Conservation (phyloP, 2,113 vertebrate genomes). For the Forbesichthys papilliferus region DNA sequence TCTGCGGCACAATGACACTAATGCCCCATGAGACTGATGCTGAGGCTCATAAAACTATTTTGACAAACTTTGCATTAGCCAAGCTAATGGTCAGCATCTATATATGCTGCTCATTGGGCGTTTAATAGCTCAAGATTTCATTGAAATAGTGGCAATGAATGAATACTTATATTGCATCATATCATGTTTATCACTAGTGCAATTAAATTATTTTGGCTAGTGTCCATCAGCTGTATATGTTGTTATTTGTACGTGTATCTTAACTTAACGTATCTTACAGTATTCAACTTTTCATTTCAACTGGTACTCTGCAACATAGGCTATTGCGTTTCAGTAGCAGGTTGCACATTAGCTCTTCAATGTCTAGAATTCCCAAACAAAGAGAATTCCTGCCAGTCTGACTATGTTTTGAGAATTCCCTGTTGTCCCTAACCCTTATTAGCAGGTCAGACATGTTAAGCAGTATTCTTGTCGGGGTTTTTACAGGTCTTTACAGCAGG, state of each 20-base stretch:
- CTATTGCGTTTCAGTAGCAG: too few relatives aligned
- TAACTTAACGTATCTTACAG: too few relatives aligned
- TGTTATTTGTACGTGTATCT: too few relatives aligned
- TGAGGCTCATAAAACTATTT: background rate
- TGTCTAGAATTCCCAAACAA: background rate
- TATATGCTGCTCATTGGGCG: background rate
- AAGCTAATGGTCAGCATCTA: background rate
- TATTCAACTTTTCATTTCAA: too few relatives aligned
- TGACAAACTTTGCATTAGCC: background rate
- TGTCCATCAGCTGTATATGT: too few relatives aligned
- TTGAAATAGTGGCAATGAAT: too few relatives aligned
- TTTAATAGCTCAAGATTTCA: background rate
- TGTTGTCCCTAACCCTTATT: constrained; percentile 31
- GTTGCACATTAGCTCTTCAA: background rate
- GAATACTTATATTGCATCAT: too few relatives aligned
- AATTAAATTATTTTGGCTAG: too few relatives aligned
- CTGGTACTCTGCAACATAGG: too few relatives aligned
- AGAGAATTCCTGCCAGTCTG: constrained; percentile 2
- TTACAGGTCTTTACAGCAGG: constrained; percentile 3
- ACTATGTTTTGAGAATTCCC: constrained; percentile 15
- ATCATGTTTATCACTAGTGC: too few relatives aligned
- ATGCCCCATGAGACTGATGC: background rate
- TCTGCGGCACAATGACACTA: background rate
- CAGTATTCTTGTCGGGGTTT: constrained; percentile 27
- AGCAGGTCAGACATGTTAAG: constrained; percentile 43